A percentile compares a stretch with the other conserved stretches of the same genome.
phyloP scores from a whole-genome alignment of 2,888 invertebrate species.

The Ophion costatus region DNA sequence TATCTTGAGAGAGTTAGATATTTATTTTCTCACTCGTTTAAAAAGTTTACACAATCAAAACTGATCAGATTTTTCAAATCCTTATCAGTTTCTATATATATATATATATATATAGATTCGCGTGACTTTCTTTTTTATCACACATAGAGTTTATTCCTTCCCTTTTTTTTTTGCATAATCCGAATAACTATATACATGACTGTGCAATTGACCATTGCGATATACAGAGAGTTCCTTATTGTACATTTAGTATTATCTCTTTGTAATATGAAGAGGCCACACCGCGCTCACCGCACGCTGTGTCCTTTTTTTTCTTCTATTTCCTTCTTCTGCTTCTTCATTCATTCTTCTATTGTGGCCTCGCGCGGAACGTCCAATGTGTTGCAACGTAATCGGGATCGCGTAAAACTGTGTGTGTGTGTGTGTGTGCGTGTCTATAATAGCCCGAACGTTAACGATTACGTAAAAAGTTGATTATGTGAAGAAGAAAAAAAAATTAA shows the following conservation, averaged over 20 bases:
- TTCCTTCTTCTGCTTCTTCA: background rate
- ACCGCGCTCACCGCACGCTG: background rate
- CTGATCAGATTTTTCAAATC: too few relatives aligned
- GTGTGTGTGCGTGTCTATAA: background rate
- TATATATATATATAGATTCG: too few relatives aligned
- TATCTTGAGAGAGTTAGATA: too few relatives aligned
- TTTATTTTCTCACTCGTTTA: too few relatives aligned
- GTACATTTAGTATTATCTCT: background rate
- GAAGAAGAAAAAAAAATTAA: background rate
- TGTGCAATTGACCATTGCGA: background rate
- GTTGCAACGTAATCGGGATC: conserved; percentile 38
- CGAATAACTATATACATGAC: background rate
- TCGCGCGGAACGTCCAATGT: conserved; percentile 13
- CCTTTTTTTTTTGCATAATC: too few relatives aligned
- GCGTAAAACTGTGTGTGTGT: background rate
- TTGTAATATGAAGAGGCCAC: background rate
- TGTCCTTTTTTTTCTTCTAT: conserved; percentile 7
- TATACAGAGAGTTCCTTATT: background rate
- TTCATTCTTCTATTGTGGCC: conserved; percentile 33
- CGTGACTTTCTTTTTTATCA: too few relatives aligned
- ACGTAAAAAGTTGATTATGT: conserved; percentile 1
- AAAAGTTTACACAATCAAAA: too few relatives aligned
- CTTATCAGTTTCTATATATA: too few relatives aligned
- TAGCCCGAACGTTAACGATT: background rate
- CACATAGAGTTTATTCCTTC: too few relatives aligned